Evolutionary conservation across 2,113 vertebrate genomes (phyloP).

Genomic region (Protomyctophum bolini): DNA sequence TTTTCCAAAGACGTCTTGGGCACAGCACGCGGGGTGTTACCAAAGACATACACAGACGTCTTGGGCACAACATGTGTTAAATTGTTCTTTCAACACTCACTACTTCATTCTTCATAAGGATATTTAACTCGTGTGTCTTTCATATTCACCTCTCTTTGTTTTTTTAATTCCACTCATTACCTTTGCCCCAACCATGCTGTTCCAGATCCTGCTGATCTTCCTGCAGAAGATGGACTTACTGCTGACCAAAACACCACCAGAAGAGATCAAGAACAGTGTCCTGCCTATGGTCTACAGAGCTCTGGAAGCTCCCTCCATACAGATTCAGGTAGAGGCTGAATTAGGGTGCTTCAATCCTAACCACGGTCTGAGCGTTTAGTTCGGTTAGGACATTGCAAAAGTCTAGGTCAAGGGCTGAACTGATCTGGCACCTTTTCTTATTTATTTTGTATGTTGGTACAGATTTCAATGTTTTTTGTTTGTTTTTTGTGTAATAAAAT

Average conservation of each 20-base stretch:
- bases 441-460: too few relatives aligned
- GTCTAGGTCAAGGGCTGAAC: too few relatives aligned
- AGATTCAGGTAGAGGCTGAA: constrained; percentile 89
- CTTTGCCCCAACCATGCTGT: background rate
- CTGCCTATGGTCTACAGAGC: constrained; percentile 98
- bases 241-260: constrained; percentile 94
- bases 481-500: too few relatives aligned
- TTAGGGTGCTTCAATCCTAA: background rate
- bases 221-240: constrained; percentile 99
- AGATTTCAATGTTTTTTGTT: too few relatives aligned
- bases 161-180: constrained; percentile 1
- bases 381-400: background rate
- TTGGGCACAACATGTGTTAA: too few relatives aligned
- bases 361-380: background rate
- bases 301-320: constrained; percentile 94
- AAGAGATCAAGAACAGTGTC: constrained; percentile 95
- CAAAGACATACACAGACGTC: too few relatives aligned
- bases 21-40: too few relatives aligned
- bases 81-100: background rate
- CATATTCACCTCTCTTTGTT: background rate
- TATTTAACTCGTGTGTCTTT: background rate
- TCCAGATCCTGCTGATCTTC: constrained; percentile 96
- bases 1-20: too few relatives aligned
- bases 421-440: too few relatives aligned
- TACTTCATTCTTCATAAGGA: background rate